Conservation (phyloP, 2,888 invertebrate genomes). For the Rhabditoides inermis region DNA sequence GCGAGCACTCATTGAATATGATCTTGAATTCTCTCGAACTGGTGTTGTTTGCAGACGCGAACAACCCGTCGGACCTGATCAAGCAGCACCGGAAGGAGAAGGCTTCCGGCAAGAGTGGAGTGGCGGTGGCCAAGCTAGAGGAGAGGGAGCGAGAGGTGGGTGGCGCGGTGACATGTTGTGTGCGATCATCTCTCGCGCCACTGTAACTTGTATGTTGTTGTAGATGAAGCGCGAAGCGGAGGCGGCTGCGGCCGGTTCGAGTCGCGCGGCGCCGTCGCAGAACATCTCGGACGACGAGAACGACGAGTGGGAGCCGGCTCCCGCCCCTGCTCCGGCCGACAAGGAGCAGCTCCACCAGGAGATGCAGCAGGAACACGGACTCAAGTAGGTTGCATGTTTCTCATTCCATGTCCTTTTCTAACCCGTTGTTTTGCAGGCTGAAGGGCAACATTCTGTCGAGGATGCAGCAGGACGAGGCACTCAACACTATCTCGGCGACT, state of each 20-base stretch:
- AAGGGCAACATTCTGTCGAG: constrained; percentile 20
- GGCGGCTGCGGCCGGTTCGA: background rate
- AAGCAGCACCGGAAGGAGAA: constrained; percentile 29
- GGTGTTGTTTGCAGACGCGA: constrained; percentile 34
- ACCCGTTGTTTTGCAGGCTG: too few relatives aligned
- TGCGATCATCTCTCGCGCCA: too few relatives aligned
- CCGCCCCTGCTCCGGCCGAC: constrained; percentile 18
- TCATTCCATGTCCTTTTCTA: too few relatives aligned
- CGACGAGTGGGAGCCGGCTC: constrained; percentile 27
- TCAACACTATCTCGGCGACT: constrained; percentile 13
- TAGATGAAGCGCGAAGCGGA: background rate
- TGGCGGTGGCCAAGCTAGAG: too few relatives aligned
- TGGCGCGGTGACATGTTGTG: too few relatives aligned
- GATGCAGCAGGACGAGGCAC: constrained; percentile 22
- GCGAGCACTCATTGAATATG: background rate
- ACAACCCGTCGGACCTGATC: constrained; percentile 49
- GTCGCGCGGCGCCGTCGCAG: constrained; percentile 2
- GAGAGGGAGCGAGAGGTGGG: too few relatives aligned
- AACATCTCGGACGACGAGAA: constrained; percentile 24
- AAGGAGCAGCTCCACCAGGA: constrained; percentile 35
- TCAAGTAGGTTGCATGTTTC: too few relatives aligned
- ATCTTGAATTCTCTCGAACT: constrained; percentile 1
- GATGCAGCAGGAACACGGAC: constrained; percentile 51
- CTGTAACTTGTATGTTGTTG: background rate
- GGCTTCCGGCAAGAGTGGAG: too few relatives aligned